Evolutionary conservation across 2,888 invertebrate species (phyloP).

Genomic region (Scaptodrosophila latifasciaeformis): DNA sequence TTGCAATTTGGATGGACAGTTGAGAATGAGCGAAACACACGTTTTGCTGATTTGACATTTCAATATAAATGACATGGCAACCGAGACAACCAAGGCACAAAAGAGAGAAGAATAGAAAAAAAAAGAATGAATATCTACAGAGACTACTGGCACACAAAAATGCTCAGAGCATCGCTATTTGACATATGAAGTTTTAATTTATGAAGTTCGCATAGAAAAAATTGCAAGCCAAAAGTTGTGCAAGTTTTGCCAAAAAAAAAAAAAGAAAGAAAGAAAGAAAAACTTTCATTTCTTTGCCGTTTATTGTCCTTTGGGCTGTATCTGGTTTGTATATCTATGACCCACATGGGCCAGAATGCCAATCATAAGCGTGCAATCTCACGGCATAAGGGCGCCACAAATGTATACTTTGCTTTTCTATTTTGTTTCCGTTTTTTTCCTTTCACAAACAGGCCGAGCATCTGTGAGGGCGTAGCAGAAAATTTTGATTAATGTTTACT

Average conservation of each 20-base stretch:
- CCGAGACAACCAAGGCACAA: slow-evolving; percentile 7
- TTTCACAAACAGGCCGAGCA: neutral
- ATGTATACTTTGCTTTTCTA: slow-evolving; percentile 41
- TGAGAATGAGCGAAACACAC: slow-evolving; percentile 21
- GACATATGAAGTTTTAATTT: slow-evolving; percentile 64
- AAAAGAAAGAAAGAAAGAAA: slow-evolving; percentile 19
- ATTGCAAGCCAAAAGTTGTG: neutral
- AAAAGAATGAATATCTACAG: too few relatives aligned
- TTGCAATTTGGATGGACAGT: slow-evolving; percentile 3
- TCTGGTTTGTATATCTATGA: slow-evolving; percentile 36
- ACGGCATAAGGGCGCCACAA: slow-evolving; percentile 48
- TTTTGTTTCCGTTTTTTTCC: too few relatives aligned
- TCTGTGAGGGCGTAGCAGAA: slow-evolving; percentile 27
- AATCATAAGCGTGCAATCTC: slow-evolving; percentile 48
- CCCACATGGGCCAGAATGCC: slow-evolving; percentile 27
- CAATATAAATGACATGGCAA: slow-evolving; percentile 53
- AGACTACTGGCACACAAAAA: too few relatives aligned
- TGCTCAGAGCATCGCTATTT: slow-evolving; percentile 40
- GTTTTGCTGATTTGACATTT: slow-evolving; percentile 56
- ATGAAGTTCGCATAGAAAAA: slow-evolving; percentile 44
- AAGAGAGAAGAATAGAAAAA: neutral
- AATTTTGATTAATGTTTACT: slow-evolving; percentile 73
- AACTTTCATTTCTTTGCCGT: slow-evolving; percentile 34
- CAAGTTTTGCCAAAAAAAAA: slow-evolving; percentile 7
- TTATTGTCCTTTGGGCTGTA: slow-evolving; percentile 2